Evolutionary conservation across 2,888 invertebrate genomes (phyloP).

Genomic region (Liposcelis brunnea): DNA sequence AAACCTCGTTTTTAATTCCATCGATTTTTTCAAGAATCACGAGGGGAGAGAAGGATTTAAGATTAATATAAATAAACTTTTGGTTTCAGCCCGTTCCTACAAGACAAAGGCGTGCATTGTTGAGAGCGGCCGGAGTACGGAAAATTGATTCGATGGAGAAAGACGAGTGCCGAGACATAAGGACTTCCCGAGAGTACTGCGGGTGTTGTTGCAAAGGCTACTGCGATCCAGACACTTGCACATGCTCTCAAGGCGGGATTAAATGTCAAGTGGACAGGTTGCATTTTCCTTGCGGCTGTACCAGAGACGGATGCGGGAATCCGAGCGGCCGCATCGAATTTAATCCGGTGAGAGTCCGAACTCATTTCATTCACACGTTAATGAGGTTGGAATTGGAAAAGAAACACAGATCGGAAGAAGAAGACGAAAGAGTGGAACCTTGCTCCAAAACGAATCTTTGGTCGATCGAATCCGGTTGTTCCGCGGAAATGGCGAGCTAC

Average conservation of each 20-base stretch:
- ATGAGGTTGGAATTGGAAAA: slow-evolving; percentile 84
- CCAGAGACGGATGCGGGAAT: slow-evolving; percentile 85
- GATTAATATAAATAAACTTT: no score
- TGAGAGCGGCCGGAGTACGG: slow-evolving; percentile 82
- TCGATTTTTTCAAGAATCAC: no score
- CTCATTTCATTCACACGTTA: slow-evolving; percentile 92
- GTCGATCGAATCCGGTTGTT: slow-evolving; percentile 23
- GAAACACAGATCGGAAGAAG: slow-evolving; percentile 47
- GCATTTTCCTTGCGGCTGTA: slow-evolving; percentile 94
- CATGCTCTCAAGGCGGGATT: slow-evolving; percentile 86
- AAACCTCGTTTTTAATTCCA: no score
- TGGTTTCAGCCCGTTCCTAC: slow-evolving; percentile 72
- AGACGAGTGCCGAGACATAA: slow-evolving; percentile 82
- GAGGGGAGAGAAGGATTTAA: no score
- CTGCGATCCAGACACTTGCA: slow-evolving; percentile 91
- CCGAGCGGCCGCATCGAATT: slow-evolving; percentile 87
- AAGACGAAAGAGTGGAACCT: slow-evolving; percentile 24
- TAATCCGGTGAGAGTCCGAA: slow-evolving; percentile 85
- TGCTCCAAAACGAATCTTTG: background rate
- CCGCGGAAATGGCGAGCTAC: no score
- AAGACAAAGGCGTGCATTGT: slow-evolving; percentile 67
- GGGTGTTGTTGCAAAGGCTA: slow-evolving; percentile 84
- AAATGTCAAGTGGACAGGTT: slow-evolving; percentile 95
- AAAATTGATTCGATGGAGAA: slow-evolving; percentile 89
- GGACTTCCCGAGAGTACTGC: slow-evolving; percentile 81